A percentile compares a stretch with the other conserved stretches of the same genome.
These are phyloP conservation scores for Mormyrops attenuatus DNA, from an alignment of 2,797 vertebrate species.

Conservation along the genomic window DNA sequence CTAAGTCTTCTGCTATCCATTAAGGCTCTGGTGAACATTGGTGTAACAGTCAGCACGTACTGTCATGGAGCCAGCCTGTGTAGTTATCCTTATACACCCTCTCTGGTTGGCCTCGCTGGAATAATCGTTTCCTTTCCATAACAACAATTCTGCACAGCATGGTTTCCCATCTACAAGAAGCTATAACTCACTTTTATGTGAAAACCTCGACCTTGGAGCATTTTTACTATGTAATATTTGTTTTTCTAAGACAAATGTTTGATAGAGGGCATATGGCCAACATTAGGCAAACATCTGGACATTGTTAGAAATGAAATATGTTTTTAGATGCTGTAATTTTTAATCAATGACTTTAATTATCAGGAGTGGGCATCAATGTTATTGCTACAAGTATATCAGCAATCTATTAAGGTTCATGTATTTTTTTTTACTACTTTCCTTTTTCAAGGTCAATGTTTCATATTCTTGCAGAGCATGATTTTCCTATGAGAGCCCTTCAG, in stretches of 20 bases:
- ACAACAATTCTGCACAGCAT: background rate
- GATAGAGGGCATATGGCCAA: background rate
- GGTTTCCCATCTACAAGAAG: background rate
- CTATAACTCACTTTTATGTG: background rate
- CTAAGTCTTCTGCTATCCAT: background rate
- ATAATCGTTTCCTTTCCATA: background rate
- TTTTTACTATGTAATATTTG: conserved; percentile 1
- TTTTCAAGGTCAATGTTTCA: conserved; percentile 23
- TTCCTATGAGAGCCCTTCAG: conserved; percentile 25
- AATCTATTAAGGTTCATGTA: background rate
- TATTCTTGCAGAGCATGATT: conserved; percentile 6
- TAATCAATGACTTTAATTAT: conserved; percentile 4
- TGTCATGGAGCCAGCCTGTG: background rate
- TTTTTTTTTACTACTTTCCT: background rate
- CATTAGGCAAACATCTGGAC: background rate
- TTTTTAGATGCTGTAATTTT: background rate
- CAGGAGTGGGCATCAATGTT: background rate
- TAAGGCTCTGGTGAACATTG: background rate
- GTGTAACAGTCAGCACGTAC: background rate
- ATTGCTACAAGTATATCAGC: background rate
- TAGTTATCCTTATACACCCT: background rate
- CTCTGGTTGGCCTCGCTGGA: background rate
- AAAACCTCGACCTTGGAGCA: background rate
- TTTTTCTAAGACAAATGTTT: background rate
- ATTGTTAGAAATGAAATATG: background rate